A percentile compares a stretch with the other conserved stretches of the same genome.
Conservation (phyloP, 2,113 vertebrate species). For the Trachemys scripta region DNA sequence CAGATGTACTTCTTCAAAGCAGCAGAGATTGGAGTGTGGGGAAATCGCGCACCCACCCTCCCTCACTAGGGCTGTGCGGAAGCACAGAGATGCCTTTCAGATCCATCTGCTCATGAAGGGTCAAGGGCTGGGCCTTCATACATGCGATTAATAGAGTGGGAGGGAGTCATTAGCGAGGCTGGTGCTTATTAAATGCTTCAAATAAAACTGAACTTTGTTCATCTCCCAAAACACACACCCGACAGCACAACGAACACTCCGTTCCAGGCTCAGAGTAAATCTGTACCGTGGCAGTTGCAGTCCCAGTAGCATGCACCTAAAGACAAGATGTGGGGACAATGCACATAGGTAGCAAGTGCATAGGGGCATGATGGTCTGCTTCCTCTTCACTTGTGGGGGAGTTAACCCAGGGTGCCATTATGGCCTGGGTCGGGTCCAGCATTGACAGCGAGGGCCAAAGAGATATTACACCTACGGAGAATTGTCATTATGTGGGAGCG, state of each 20-base stretch:
- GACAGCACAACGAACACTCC: accelerated
- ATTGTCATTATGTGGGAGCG: neutral
- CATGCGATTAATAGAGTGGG: neutral
- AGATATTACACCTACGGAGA: neutral
- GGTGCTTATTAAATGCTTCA: neutral
- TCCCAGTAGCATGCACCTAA: neutral
- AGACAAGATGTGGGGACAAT: neutral
- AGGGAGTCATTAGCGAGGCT: constrained; percentile 15
- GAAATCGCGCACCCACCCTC: accelerated
- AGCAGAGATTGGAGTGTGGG: neutral
- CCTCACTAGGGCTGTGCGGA: neutral
- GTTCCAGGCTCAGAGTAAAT: neutral
- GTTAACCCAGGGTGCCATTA: neutral
- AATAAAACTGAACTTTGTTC: constrained; percentile 6
- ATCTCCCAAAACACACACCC: accelerated
- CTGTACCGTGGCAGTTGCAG: neutral
- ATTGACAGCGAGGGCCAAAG: neutral
- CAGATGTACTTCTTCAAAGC: constrained; percentile 38
- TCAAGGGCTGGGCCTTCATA: constrained; percentile 66
- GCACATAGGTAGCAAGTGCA: neutral
- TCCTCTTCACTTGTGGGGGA: neutral
- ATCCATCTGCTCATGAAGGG: constrained; percentile 7
- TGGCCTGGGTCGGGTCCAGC: neutral
- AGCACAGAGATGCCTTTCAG: neutral
- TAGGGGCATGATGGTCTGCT: neutral